Evolutionary conservation across 2,888 invertebrate genomes (phyloP), one percentile per base, ranked within the genome.

Genomic region (Drosophila neonasuta): DNA sequence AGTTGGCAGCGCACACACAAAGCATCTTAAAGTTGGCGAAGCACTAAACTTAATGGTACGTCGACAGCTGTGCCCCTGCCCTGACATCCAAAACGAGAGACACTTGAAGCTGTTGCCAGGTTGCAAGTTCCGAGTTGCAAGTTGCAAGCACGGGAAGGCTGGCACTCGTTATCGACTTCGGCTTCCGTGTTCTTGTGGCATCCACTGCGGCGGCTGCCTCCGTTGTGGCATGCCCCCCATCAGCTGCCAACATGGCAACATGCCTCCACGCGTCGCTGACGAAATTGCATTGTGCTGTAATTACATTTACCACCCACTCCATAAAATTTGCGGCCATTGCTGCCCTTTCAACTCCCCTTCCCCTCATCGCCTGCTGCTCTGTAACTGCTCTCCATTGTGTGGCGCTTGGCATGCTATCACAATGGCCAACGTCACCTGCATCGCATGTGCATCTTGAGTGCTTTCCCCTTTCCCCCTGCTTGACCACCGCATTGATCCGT

Each of bases 201-300:
- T 52, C 65, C 15, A 32, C 52, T 34, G 45, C 44, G 45, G 45
- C 44, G 45, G 45, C 34, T 34, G 44, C 54, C 44, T n/a, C 41
- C 45, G 17, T 30, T 20, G 36, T 41, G 36, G 34, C 63, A 57
- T 49, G 24, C 24, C 48, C 63, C 20, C 30, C 55, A 13, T 50
- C 59, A 48, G 32, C 13, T 34, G n/a, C 24, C 44, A 50, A 10
- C 42, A 20, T 39, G 42, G n/a, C 59, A 73, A n/a, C 59, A 73
- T 56, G 49, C 71, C 61, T 54, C 61, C 56, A 50, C 59, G 60
- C 64, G 65, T 68, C 69, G 61, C 74, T 70, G 64, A 62, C 80
- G 81, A 81, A 83, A 86, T 83, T 83, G 86, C 82, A 83, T 83
- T 83, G 82, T 86, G 86, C 79, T 74, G 81, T 83, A 83, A 83